Conservation (phyloP, 2,888 invertebrate genomes). For the Polia nebulosa region DNA sequence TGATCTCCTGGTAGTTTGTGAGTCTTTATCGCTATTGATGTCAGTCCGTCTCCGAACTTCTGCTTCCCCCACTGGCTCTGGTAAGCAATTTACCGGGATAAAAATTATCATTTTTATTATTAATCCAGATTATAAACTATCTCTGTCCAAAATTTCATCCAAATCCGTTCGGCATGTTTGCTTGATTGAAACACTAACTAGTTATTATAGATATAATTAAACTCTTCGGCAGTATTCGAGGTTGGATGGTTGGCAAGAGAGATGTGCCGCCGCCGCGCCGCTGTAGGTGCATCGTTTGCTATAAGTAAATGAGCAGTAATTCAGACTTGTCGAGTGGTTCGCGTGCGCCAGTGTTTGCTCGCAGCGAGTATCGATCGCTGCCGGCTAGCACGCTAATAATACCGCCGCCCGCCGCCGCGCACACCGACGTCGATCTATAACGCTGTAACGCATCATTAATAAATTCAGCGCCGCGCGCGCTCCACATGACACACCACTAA, state of each 20-base stretch:
- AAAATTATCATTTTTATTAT: too few relatives aligned
- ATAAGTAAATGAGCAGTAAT: background rate
- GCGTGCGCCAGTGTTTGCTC: slow-evolving; percentile 25
- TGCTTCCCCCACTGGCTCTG: too few relatives aligned
- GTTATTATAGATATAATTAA: too few relatives aligned
- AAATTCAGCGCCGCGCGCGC: slow-evolving; percentile 23
- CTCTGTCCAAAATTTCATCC: too few relatives aligned
- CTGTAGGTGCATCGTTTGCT: background rate
- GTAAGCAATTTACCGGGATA: too few relatives aligned
- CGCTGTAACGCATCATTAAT: slow-evolving; percentile 21
- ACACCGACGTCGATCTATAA: slow-evolving; percentile 9
- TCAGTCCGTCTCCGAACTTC: too few relatives aligned
- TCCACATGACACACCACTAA: background rate
- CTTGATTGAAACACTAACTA: too few relatives aligned
- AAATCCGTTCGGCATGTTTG: too few relatives aligned
- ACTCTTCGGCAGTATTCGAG: too few relatives aligned
- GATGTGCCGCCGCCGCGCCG: background rate
- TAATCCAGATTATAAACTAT: too few relatives aligned
- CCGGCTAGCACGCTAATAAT: slow-evolving; percentile 24
- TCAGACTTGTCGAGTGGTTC: slow-evolving; percentile 21
- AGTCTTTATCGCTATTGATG: too few relatives aligned
- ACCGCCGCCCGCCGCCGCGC: background rate
- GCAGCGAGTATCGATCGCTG: slow-evolving; percentile 29
- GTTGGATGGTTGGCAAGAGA: background rate
- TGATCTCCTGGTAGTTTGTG: too few relatives aligned